Percentiles rank a stretch among this genome's conserved stretches.
These are phyloP conservation scores for Salpingus planirostris DNA, from an alignment of 2,888 invertebrate species.

Conservation along the genomic window DNA sequence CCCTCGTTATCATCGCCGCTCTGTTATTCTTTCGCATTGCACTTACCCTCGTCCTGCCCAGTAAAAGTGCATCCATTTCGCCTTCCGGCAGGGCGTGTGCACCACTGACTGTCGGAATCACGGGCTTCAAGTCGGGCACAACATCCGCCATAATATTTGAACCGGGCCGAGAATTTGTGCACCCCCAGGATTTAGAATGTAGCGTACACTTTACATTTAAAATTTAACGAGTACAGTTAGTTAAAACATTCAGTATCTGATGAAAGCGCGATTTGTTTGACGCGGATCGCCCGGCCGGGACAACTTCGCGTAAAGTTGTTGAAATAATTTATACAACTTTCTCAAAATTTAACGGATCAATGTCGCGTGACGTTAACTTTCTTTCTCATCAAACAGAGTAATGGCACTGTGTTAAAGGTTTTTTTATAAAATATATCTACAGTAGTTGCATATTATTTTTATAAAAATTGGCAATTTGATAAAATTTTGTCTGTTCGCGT, in stretches of 20 bases:
- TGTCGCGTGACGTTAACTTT: no score
- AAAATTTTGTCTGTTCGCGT: neutral
- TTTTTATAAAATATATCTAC: slow-evolving; percentile 12
- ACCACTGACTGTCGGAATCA: slow-evolving; percentile 49
- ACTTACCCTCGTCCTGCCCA: slow-evolving; percentile 73
- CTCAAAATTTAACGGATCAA: no score
- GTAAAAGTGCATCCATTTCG: slow-evolving; percentile 71
- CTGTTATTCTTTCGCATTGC: slow-evolving; percentile 16
- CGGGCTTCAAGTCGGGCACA: slow-evolving; percentile 45
- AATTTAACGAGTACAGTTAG: slow-evolving; percentile 4
- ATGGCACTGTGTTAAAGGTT: slow-evolving; percentile 11
- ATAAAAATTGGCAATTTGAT: slow-evolving; percentile 12
- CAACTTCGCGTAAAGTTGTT: no score
- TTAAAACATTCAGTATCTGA: slow-evolving; percentile 5
- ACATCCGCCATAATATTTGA: slow-evolving; percentile 32
- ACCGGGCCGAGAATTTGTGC: slow-evolving; percentile 7
- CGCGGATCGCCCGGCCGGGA: no score
- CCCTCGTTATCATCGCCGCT: no score
- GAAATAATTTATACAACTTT: no score
- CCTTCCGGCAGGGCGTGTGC: slow-evolving; percentile 50
- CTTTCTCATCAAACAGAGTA: no score
- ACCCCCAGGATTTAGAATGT: slow-evolving; percentile 9
- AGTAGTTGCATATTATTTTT: no score
- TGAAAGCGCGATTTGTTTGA: no score
- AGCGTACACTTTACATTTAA: slow-evolving; percentile 6